Base-by-base conservation (phyloP, 2,113 vertebrate genomes). In the Pachypanchax playfairii region DNA sequence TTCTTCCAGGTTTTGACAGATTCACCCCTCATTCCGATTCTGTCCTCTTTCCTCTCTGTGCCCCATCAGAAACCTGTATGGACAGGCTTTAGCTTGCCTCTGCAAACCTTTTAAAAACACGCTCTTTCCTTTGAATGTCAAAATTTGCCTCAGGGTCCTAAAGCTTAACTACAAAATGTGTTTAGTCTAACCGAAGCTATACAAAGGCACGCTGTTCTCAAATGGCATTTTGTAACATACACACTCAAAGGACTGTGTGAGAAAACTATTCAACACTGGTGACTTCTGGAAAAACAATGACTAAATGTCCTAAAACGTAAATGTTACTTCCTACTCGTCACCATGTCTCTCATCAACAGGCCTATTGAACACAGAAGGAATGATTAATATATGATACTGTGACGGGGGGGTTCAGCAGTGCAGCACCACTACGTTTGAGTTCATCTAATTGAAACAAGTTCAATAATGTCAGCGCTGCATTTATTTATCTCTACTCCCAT, bases 81-180 rank as follows among this genome's bases (percentile, higher is more conserved):
- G 75, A 70, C 88, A 88, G 55, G 81, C 68, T 53, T 68, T 53
- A 44, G 26, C 74, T 70, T 73, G 74, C 63, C 68, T 66, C 29
- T 70, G 63, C 46, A 79, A 77, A 65, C 54, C 62, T 25, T 28
- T 51, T 44, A 28, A 33, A 62, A 50, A 73, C 53, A 38, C 36
- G 26, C 33, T 31, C 3, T 22, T 43, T 43, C 51, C 43, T 20
- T 48, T 75, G 75, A 86, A 88, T 86, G 79, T 87, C 79, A 85
- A 43, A 63, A 70, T 43, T 36, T 1, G 56, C 68, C 76, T 22
- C 2, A 43, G 71, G 83, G 59, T 41, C 14, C 26, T 36, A 11
- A 53, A 48, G n/a, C 38, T 48, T 46, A 12, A 17, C 65, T 7
- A 18, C 56, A 75, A 58, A 64, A 77, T 73, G 64, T 55, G 43